Percentiles rank a stretch among this genome's conserved stretches.
Conservation (phyloP, 2,888 invertebrate genomes). For the Himalopsyche anomala region DNA sequence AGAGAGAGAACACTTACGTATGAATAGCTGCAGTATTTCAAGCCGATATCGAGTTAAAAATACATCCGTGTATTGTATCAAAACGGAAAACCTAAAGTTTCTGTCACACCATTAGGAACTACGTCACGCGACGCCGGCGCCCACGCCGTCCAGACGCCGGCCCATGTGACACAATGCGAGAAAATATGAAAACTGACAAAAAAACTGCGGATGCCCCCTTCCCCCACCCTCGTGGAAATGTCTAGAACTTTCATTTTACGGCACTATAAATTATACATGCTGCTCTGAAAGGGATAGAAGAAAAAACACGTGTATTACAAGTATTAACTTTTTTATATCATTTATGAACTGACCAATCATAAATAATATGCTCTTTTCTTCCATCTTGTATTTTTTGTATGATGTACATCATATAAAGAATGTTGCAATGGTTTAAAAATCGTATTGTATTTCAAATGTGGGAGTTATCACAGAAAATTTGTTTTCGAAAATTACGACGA, state of each 20-base stretch:
- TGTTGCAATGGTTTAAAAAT: no score
- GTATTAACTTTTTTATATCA: no score
- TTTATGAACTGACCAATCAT: no score
- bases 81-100: neutral
- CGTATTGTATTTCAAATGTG: no score
- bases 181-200: slow-evolving; percentile 5
- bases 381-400: no score
- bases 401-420: no score
- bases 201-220: neutral
- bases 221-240: neutral
- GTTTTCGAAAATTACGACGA: no score
- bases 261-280: neutral
- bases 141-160: slow-evolving; percentile 30
- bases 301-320: no score
- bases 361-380: no score
- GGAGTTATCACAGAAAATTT: no score
- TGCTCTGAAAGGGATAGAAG: neutral
- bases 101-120: slow-evolving; percentile 2
- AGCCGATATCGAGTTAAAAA: neutral
- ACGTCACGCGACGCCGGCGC: slow-evolving; percentile 12
- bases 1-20: neutral
- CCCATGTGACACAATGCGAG: slow-evolving; percentile 17
- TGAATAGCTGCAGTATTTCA: neutral
- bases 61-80: neutral
- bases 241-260: neutral